Conservation (phyloP, 1,140 invertebrate species). For the Lysiphlebus fabarum region DNA sequence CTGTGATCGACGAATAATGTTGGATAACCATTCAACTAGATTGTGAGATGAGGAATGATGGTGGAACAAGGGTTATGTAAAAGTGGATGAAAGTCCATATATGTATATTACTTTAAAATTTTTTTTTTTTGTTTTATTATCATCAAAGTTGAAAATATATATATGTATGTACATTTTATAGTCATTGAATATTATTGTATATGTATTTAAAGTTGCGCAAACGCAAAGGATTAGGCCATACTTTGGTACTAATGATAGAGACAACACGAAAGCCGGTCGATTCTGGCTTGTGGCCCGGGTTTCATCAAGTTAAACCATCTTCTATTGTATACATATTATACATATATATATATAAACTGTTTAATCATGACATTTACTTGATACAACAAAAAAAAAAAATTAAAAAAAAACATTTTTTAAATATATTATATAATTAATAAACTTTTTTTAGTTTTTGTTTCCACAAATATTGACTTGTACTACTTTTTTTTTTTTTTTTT, state of each 20-base stretch:
- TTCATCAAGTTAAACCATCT: background rate
- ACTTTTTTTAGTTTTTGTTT: too few species aligned
- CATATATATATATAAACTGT: too few species aligned
- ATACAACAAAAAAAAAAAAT: too few species aligned
- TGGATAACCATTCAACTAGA: constrained; percentile 21
- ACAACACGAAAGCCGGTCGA: constrained; percentile 45
- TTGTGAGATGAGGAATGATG: background rate
- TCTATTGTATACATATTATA: too few species aligned
- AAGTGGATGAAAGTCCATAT: background rate
- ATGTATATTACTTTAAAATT: background rate
- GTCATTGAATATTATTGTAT: constrained; percentile 27
- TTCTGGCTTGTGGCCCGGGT: constrained; percentile 45
- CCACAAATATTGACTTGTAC: too few species aligned
- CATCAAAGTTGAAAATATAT: constrained; percentile 1
- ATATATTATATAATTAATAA: too few species aligned
- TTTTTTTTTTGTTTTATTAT: constrained; percentile 5
- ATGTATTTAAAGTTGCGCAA: constrained; percentile 35
- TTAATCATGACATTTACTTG: too few species aligned
- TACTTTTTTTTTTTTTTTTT: too few species aligned
- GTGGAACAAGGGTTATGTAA: background rate
- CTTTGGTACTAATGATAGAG: constrained; percentile 7
- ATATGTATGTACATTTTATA: constrained; percentile 31
- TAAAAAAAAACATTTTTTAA: too few species aligned
- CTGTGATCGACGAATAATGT: constrained; percentile 32
- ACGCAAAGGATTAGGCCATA: constrained; percentile 34